Base-by-base conservation (phyloP, 2,888 invertebrate genomes). In the Malachius bipustulatus region DNA sequence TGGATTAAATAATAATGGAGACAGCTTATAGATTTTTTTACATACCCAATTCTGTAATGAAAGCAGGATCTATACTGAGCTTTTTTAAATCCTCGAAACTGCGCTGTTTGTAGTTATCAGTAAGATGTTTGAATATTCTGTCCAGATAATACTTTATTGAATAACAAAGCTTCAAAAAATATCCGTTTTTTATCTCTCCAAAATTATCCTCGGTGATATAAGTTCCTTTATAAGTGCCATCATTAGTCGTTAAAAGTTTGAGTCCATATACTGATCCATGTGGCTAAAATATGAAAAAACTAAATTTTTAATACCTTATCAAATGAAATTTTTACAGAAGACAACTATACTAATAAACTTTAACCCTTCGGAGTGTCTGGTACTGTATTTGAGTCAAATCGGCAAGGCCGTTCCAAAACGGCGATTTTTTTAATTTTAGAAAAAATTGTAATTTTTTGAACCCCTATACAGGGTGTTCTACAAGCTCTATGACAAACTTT, bases 181-280 rank as follows among this genome's bases (percentile, higher is more conserved):
- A 52, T 12, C 53, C 58, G 41, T 59, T 53, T 39, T 54, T 47
- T 26, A 60, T 52, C 13, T 54, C 48, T 10, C 50, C 34, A 30
- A 48, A 51, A 40, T 55, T 58, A 10, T 50, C 49, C 4, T 54
- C 51, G 0, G 56, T 52, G 9, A 60, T 43, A 36, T 55, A 58
- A 26, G 47, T 42, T 34, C 42, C 37, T n/a, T 32, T 34, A 26
- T 37, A 40, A 42, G 37, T 38, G 4, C 44, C 44, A 14, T 42
- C 44, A 15, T 53, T 50, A 2, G 51, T 53, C 15, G 45, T 45
- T 4, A 48, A 41, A 11, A 54, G 41, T 43, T 57, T 59, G 14
- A 60, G 43, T 4, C 56, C 58, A 34, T 56, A 59, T 1, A 50
- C n/a, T n/a, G n/a, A n/a, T n/a, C n/a, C n/a, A n/a, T n/a, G n/a